Evolutionary conservation across 2,113 vertebrate genomes (phyloP).

Genomic region (Danionella cerebrum): DNA sequence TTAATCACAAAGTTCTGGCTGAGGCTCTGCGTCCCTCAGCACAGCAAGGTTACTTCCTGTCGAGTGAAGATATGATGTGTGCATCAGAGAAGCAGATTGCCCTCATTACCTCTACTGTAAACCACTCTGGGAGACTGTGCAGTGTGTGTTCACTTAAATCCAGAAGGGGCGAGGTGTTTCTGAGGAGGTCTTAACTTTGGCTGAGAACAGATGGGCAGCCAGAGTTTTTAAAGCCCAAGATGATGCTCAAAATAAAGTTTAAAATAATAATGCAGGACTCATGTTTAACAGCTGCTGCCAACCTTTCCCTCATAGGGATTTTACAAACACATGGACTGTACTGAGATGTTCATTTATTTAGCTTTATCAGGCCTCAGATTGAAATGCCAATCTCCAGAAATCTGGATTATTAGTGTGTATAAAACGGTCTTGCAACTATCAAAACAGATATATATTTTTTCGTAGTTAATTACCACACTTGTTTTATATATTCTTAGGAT

Average conservation of each 20-base stretch:
- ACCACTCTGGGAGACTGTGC: not conserved
- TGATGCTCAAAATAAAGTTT: not conserved
- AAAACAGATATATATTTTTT: too few species aligned
- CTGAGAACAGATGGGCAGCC: not conserved
- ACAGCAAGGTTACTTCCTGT: not conserved
- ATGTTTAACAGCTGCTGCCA: not conserved
- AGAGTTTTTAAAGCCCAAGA: not conserved
- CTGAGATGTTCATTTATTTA: not conserved
- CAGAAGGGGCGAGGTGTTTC: not conserved
- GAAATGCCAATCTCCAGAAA: too few species aligned
- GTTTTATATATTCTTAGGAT: too few species aligned
- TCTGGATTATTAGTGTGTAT: too few species aligned
- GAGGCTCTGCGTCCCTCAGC: not conserved
- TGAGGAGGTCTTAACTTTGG: not conserved
- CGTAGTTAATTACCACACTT: too few species aligned
- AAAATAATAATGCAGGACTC: not conserved
- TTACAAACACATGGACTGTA: not conserved
- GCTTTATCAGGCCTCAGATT: not conserved
- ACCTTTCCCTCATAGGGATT: not conserved
- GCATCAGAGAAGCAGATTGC: not conserved
- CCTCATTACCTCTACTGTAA: slow-evolving; percentile 3
- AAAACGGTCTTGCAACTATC: too few species aligned
- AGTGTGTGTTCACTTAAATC: not conserved
- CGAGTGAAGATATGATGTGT: not conserved
- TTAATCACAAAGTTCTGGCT: not conserved